Evolutionary conservation across 2,797 vertebrate species (phyloP).

Genomic region (Tamandua tetradactyla): DNA sequence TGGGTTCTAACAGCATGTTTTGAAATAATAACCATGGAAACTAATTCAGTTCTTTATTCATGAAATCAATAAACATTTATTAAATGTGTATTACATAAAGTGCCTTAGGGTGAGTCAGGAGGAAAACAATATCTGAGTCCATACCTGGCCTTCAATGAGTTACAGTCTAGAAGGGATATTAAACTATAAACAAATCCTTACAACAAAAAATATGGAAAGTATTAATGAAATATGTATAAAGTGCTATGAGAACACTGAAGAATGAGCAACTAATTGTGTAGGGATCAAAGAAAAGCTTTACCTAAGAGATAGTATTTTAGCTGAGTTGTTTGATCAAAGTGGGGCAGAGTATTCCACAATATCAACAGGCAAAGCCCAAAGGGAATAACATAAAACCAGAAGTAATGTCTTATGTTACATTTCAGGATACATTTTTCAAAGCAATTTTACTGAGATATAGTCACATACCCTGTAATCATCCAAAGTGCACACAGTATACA

Average conservation of each 20-base stretch:
- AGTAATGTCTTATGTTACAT: background rate
- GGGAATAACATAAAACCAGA: background rate
- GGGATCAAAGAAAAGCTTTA: background rate
- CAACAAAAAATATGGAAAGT: background rate
- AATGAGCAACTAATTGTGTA: background rate
- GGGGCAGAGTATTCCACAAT: background rate
- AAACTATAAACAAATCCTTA: conserved; percentile 27
- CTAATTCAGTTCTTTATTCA: conserved; percentile 30
- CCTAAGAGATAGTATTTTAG: background rate
- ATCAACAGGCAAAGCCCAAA: background rate
- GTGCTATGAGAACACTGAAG: background rate
- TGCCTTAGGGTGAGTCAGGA: background rate
- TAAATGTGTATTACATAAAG: background rate
- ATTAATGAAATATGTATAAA: background rate
- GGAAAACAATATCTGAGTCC: background rate
- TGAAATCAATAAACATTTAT: background rate
- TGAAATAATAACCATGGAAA: conserved; percentile 42
- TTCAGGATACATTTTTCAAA: too few species aligned
- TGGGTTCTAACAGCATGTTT: conserved; percentile 14
- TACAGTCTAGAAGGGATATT: background rate
- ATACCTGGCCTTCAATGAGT: background rate
- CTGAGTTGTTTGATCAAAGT: background rate
- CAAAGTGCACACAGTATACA: too few species aligned
- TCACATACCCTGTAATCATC: too few species aligned
- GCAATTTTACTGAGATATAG: too few species aligned